These are phyloP conservation scores for Centruroides sculpturatus DNA, from an alignment of 1,140 invertebrate species.

Conservation along the genomic window DNA sequence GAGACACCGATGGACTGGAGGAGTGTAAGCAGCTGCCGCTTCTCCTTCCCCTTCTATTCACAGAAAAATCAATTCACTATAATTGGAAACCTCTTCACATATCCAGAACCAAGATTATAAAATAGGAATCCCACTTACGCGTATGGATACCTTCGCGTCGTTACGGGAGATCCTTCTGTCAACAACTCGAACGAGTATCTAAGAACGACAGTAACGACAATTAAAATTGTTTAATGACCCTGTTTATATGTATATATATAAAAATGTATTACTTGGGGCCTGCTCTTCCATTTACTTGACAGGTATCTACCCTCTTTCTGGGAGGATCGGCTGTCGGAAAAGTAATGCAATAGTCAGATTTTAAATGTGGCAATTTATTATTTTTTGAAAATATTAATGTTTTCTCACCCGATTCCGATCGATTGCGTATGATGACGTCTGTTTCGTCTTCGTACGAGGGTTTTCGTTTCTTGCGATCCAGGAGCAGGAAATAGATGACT, in stretches of 20 bases:
- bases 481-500: slow-evolving; percentile 91
- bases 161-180: slow-evolving; percentile 88
- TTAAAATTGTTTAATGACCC: background rate
- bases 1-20: slow-evolving; percentile 18
- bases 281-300: slow-evolving; percentile 63
- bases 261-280: slow-evolving; percentile 32
- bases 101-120: background rate
- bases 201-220: background rate
- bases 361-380: background rate
- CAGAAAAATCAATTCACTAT: background rate
- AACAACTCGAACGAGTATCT: slow-evolving; percentile 74
- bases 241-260: background rate
- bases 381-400: background rate
- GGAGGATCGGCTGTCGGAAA: slow-evolving; percentile 54
- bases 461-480: slow-evolving; percentile 87
- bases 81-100: background rate
- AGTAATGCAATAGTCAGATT: background rate
- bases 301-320: slow-evolving; percentile 81
- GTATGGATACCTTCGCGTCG: slow-evolving; percentile 49
- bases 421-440: slow-evolving; percentile 49
- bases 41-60: slow-evolving; percentile 1
- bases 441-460: slow-evolving; percentile 91
- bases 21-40: slow-evolving; percentile 5
- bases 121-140: slow-evolving; percentile 18
- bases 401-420: slow-evolving; percentile 18